Evolutionary conservation across 2,888 invertebrate species (phyloP).

Genomic region (Lissocephala sabroskyi): DNA sequence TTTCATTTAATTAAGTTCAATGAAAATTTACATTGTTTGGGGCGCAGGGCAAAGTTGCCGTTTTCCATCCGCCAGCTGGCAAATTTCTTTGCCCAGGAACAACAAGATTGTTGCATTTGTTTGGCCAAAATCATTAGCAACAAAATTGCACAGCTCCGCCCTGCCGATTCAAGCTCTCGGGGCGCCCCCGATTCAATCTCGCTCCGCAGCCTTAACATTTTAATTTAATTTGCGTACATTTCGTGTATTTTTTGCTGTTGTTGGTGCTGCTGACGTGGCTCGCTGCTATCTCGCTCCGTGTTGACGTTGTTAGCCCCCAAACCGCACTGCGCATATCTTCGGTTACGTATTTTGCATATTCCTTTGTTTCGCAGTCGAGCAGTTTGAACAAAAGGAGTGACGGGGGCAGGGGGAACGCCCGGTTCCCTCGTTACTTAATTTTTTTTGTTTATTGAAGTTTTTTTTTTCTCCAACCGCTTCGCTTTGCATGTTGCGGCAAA

Average conservation of each 20-base stretch:
- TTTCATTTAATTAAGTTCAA: conserved; percentile 41
- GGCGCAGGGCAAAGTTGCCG: conserved; percentile 2
- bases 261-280: conserved; percentile 2
- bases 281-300: conserved; percentile 20
- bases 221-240: conserved; percentile 48
- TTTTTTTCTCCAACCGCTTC: conserved; percentile 5
- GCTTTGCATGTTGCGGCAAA: conserved; percentile 32
- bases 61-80: conserved; percentile 26
- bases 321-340: conserved; percentile 23
- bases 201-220: conserved; percentile 37
- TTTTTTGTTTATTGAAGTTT: not conserved
- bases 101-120: conserved; percentile 16
- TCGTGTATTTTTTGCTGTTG: conserved; percentile 8
- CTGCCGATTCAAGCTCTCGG: not conserved
- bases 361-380: no score
- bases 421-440: no score
- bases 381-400: no score
- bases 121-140: conserved; percentile 54
- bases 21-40: conserved; percentile 46
- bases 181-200: no score
- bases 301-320: conserved; percentile 9
- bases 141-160: conserved; percentile 36
- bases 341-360: conserved; percentile 29
- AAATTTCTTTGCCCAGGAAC: conserved; percentile 34
- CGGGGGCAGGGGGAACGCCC: no score